A percentile compares a stretch with the other conserved stretches of the same genome.
Conservation (phyloP, 2,797 vertebrate species). For the Anableps anableps region DNA sequence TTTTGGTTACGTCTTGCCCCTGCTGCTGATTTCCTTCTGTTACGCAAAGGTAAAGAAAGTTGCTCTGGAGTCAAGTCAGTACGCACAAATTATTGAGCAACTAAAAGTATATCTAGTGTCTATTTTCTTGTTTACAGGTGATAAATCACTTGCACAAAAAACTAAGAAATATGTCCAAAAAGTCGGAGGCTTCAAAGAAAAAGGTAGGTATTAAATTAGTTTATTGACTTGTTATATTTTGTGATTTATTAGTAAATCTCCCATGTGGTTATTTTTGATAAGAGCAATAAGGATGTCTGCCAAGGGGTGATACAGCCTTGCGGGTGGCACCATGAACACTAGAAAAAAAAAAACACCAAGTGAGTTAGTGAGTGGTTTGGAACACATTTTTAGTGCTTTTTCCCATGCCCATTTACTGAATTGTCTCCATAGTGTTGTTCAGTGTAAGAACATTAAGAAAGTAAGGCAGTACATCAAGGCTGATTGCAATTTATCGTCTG, state of each 20-base stretch:
- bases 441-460: neutral
- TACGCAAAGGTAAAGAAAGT: constrained; percentile 90
- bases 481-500: neutral
- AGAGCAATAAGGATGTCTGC: neutral
- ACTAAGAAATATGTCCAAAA: constrained; percentile 96
- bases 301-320: neutral
- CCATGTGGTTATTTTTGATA: neutral
- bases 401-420: neutral
- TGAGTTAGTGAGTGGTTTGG: neutral
- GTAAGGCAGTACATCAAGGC: neutral
- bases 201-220: constrained; percentile 84
- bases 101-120: neutral
- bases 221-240: neutral
- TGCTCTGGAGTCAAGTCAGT: neutral
- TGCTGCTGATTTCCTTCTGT: constrained; percentile 96
- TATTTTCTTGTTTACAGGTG: constrained; percentile 83
- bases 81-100: neutral
- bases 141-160: constrained; percentile 98
- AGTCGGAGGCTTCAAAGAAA: constrained; percentile 97
- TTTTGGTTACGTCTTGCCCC: constrained; percentile 93
- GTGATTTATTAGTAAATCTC: neutral
- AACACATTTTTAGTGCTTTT: neutral
- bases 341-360: neutral
- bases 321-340: neutral
- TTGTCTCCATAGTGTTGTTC: neutral